phyloP scores from a whole-genome alignment of 2,888 invertebrate genomes.

The Iselma pallidipennis region DNA sequence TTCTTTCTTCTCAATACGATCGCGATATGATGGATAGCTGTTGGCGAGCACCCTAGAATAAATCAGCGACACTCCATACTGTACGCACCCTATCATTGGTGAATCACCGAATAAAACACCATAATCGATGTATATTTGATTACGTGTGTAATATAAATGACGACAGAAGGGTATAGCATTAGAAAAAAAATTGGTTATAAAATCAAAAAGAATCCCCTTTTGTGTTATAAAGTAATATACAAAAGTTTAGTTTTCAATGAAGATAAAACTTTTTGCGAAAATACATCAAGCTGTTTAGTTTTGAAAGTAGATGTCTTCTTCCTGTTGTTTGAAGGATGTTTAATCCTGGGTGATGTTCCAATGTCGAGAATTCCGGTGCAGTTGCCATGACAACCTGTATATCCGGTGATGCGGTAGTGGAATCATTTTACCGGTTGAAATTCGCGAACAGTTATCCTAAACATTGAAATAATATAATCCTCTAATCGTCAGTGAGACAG shows the following conservation, averaged over 20 bases:
- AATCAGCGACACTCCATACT: slow-evolving; percentile 30
- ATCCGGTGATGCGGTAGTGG: slow-evolving; percentile 47
- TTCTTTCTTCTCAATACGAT: not conserved
- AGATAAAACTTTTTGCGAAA: no score
- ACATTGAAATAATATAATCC: slow-evolving; percentile 23
- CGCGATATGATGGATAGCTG: slow-evolving; percentile 20
- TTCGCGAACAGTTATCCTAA: slow-evolving; percentile 35
- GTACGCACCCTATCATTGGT: slow-evolving; percentile 27
- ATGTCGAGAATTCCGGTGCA: slow-evolving; percentile 48
- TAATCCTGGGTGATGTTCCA: slow-evolving; percentile 48
- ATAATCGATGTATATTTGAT: slow-evolving; percentile 42
- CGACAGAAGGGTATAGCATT: slow-evolving; percentile 1
- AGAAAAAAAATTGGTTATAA: not conserved
- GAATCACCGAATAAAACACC: slow-evolving; percentile 38
- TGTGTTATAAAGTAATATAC: no score
- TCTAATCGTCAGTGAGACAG: slow-evolving; percentile 18
- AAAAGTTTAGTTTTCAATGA: no score
- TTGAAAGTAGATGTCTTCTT: not conserved
- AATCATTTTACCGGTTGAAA: slow-evolving; percentile 47
- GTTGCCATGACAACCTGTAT: slow-evolving; percentile 49
- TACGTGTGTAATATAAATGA: slow-evolving; percentile 33
- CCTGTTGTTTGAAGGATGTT: slow-evolving; percentile 41
- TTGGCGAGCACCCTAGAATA: slow-evolving; percentile 26
- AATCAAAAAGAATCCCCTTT: not conserved
- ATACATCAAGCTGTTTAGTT: not conserved